Conservation (phyloP, 2,113 vertebrate species). For the Nansenia antarctica region DNA sequence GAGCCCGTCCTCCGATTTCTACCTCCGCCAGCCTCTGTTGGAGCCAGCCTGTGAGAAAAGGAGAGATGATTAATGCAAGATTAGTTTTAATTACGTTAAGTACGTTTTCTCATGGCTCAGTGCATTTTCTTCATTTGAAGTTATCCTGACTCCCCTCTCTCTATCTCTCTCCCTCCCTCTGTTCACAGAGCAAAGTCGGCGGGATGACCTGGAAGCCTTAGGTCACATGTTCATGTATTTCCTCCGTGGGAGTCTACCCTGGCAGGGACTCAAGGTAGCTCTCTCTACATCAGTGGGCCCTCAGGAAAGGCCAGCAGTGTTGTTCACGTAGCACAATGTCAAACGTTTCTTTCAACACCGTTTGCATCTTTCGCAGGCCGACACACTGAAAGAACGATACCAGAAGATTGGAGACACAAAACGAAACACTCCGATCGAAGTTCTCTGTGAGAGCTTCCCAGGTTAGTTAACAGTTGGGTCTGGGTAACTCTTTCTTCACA, state of each 20-base stretch:
- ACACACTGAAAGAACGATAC: slow-evolving; percentile 98
- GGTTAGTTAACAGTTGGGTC: too few species aligned
- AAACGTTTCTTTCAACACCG: not conserved
- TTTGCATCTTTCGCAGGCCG: slow-evolving; percentile 81
- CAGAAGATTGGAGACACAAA: slow-evolving; percentile 99
- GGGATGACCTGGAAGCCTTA: slow-evolving; percentile 97
- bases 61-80: not conserved
- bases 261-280: slow-evolving; percentile 97
- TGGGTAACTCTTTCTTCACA: too few species aligned
- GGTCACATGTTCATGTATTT: slow-evolving; percentile 99
- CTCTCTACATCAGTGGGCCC: too few species aligned
- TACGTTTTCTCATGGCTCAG: not conserved
- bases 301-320: not conserved
- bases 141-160: slow-evolving; percentile 30
- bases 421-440: slow-evolving; percentile 97
- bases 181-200: slow-evolving; percentile 90
- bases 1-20: too few species aligned
- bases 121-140: slow-evolving; percentile 36
- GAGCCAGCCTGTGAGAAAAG: not conserved
- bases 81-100: too few species aligned
- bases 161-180: too few species aligned
- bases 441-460: slow-evolving; percentile 99
- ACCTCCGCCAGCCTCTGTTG: too few species aligned
- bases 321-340: not conserved
- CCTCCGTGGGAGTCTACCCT: slow-evolving; percentile 96